phyloP scores from a whole-genome alignment of 2,797 vertebrate genomes.

The Emydoidea blandingii region DNA sequence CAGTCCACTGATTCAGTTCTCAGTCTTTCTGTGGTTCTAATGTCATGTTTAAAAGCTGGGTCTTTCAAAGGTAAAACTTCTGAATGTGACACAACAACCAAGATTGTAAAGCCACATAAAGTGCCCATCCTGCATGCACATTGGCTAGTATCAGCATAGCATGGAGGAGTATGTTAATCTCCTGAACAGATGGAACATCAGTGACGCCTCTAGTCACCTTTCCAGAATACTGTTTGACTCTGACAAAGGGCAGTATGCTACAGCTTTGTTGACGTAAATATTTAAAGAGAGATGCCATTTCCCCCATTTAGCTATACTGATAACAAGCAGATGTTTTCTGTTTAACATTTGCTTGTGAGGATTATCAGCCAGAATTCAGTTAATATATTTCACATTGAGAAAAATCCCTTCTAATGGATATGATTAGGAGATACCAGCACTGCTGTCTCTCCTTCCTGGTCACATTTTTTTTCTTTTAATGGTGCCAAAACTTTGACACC shows the following conservation, averaged over 20 bases:
- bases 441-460: not conserved
- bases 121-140: not conserved
- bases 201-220: not conserved
- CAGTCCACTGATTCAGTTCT: not conserved
- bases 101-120: not conserved
- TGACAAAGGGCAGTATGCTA: not conserved
- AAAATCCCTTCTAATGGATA: slow-evolving; percentile 31
- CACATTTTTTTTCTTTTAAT: not conserved
- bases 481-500: slow-evolving; percentile 39
- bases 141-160: accelerated
- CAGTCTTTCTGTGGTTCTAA: not conserved
- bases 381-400: slow-evolving; percentile 1
- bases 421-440: slow-evolving; percentile 29
- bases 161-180: not conserved
- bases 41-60: accelerated
- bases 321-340: slow-evolving; percentile 29
- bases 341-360: not conserved
- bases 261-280: not conserved
- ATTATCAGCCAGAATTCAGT: not conserved
- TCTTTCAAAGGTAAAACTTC: not conserved
- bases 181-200: not conserved
- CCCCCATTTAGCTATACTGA: not conserved
- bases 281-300: slow-evolving; percentile 20
- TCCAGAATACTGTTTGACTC: not conserved
- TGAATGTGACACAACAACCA: not conserved